phyloP scores from a whole-genome alignment of 2,888 invertebrate species.

The Siphlonurus alternatus region DNA sequence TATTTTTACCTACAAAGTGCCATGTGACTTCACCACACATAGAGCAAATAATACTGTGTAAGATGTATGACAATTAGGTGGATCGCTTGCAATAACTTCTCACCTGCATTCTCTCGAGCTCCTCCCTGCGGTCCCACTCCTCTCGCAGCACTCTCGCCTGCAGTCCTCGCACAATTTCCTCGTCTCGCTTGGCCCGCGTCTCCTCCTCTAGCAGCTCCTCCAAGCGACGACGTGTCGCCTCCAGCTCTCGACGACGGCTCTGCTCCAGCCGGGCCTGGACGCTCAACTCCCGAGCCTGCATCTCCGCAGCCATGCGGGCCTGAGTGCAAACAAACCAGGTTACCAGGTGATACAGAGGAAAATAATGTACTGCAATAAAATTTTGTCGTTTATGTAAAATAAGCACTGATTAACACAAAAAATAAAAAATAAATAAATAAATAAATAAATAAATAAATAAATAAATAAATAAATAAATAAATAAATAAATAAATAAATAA shows the following conservation, averaged over 20 bases:
- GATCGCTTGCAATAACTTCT: conserved; percentile 34
- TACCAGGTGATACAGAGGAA: no score
- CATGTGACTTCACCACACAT: no score
- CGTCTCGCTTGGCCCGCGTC: conserved; percentile 67
- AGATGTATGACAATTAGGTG: not conserved
- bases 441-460: no score
- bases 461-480: no score
- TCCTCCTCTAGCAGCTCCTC: conserved; percentile 62
- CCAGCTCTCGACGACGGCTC: conserved; percentile 52
- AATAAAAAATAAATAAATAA: no score
- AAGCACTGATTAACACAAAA: no score
- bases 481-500: no score
- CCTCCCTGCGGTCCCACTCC: conserved; percentile 70
- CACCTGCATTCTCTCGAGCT: conserved; percentile 45
- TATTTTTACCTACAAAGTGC: no score
- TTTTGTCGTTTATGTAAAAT: no score
- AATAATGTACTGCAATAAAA: no score
- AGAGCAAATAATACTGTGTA: no score
- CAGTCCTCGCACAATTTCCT: conserved; percentile 47
- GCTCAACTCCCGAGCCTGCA: conserved; percentile 43
- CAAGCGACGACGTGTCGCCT: conserved; percentile 47
- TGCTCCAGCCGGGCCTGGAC: conserved; percentile 53
- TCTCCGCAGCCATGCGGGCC: conserved; percentile 34
- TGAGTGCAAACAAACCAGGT: conserved; percentile 17
- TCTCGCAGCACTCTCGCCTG: conserved; percentile 48